Evolutionary conservation across 2,113 vertebrate species (phyloP).

Genomic region (Lipophrys pholis): DNA sequence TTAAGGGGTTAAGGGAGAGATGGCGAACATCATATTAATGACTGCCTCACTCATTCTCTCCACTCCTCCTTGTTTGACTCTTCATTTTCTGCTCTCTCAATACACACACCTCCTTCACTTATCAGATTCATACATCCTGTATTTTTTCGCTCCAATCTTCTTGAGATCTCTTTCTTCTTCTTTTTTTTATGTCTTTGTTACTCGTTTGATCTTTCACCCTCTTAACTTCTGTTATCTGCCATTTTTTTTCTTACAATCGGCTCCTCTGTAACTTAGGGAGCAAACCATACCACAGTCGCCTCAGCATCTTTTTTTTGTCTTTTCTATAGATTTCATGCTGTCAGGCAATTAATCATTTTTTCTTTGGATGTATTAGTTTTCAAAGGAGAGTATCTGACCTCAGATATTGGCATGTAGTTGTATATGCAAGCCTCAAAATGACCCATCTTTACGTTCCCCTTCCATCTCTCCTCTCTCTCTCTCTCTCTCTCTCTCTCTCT

Average conservation of each 20-base stretch:
- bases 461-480: too few relatives aligned
- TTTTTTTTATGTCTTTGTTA: background rate
- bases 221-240: conserved; percentile 1
- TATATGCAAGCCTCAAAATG: conserved; percentile 56
- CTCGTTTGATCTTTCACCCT: conserved; percentile 24
- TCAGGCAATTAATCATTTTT: conserved; percentile 68
- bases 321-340: conserved; percentile 58
- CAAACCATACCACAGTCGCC: background rate
- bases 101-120: background rate
- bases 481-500: background rate
- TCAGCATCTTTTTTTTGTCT: conserved; percentile 3
- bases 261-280: conserved; percentile 29
- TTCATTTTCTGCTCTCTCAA: conserved; percentile 3
- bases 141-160: conserved; percentile 4
- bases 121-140: background rate
- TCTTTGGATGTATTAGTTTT: conserved; percentile 48
- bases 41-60: conserved; percentile 44
- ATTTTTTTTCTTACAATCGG: conserved; percentile 29
- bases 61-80: conserved; percentile 39
- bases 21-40: conserved; percentile 68
- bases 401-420: conserved; percentile 27
- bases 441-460: conserved; percentile 12
- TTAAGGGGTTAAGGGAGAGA: conserved; percentile 59
- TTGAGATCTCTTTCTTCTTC: background rate
- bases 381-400: conserved; percentile 54